Evolutionary conservation across 2,888 invertebrate genomes (phyloP), one percentile per base, ranked within the genome.

Genomic region (Julus scanicus): DNA sequence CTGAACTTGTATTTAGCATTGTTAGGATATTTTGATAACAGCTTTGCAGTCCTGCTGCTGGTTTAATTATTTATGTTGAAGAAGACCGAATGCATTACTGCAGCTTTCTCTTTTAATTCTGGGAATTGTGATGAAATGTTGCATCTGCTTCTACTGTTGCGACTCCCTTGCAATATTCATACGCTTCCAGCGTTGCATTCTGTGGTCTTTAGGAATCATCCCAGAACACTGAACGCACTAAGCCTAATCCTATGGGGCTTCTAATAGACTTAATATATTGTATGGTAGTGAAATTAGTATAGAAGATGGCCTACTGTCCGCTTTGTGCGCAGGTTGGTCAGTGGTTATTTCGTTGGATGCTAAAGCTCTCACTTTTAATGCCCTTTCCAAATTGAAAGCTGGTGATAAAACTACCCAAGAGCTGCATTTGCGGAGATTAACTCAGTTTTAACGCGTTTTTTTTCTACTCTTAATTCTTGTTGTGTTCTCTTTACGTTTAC

Each of bases 101-200:
- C 53, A 48, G 48, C 11, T 5, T 63, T 4, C n/a, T 17, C 63
- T 17, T 63, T 63, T 63, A 63, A 63, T 63, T 63, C 63, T 63
- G 63, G n/a, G 63, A 63, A 63, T n/a, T 63, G 63, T 13, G 63
- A 63, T 63, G 63, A 63, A 63, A 63, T 63, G 63, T n/a, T 63
- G n/a, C 63, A n/a, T 63, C 63, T 63, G n/a, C 17, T 5, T 63
- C 2, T 13, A n/a, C 53, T 53, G 11, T 63, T 5, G 63, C 17
- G n/a, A 63, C 63, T 63, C 5, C 53, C 17, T 63, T n/a, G 63
- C 63, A 63, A 63, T 63, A 63, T 63, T 63, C 5, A 63, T 63
- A n/a, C 63, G n/a, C 63, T 63, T n/a, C 63, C 63, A 63, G n/a
- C n/a, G 6, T 8, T 53, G 63, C 63, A n/a, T 5, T 63, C n/a